These are phyloP conservation scores for Chiroxiphia lanceolata DNA, from an alignment of 2,797 vertebrate species.

Conservation along the genomic window DNA sequence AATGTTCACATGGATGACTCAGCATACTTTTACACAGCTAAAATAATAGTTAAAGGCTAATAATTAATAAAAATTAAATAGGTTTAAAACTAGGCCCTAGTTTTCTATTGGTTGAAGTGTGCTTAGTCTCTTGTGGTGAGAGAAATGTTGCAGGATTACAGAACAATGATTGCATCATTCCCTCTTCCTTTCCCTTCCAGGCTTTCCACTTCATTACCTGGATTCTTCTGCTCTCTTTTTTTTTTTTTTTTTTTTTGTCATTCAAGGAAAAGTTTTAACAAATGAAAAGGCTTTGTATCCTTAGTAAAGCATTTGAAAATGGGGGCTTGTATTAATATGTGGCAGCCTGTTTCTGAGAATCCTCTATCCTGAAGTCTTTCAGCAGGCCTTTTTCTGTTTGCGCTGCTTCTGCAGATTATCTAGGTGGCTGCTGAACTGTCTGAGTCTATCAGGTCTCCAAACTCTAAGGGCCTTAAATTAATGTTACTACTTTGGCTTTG, in stretches of 20 bases:
- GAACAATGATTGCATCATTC: rapidly evolving
- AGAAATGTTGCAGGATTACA: background rate
- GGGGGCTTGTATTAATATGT: background rate
- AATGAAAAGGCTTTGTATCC: background rate
- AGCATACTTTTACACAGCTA: background rate
- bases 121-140: background rate
- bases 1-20: background rate
- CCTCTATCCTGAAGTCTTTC: background rate
- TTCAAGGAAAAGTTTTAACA: background rate
- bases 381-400: background rate
- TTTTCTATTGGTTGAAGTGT: background rate
- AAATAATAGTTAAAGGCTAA: background rate
- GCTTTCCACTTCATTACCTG: background rate
- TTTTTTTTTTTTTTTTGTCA: background rate
- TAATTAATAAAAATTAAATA: background rate
- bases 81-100: background rate
- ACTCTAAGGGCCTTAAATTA: background rate
- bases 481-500: background rate
- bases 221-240: background rate
- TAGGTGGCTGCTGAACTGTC: background rate
- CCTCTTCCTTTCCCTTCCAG: background rate
- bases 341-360: background rate
- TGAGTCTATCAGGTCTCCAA: background rate
- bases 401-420: background rate
- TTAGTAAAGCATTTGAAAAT: background rate